Base-by-base conservation (phyloP, 2,113 vertebrate genomes). In the Sylvilagus bachmani region DNA sequence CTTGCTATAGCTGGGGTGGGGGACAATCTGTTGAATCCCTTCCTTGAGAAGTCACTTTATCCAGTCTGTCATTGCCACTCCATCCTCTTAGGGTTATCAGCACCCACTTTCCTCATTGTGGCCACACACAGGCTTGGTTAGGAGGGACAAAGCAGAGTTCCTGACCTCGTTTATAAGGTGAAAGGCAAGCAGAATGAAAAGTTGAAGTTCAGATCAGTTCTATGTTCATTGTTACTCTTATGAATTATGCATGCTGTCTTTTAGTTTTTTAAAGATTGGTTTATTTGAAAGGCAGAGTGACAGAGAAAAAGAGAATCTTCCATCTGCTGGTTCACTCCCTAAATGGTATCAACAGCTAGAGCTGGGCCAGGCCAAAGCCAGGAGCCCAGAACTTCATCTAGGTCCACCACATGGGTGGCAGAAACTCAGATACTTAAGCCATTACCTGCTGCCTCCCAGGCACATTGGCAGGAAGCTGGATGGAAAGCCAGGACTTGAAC, bases 181-280 rank as follows among this genome's bases (percentile, higher is more conserved):
- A 44, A 44, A 61, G 89, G 7, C 21, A 55, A 69, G 38, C 31
- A 89, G 81, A 83, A 86, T 36, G 69, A 70, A 44, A 81, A 91
- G 74, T 53, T 53, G 25, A 91, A 96, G 86, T 82, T 88, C 75
- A 94, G 79, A 80, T 17, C 13, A 73, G 49, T 82, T 12, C 77
- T 49, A 1, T 70, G 12, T 78, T 89, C 8, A 6, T 87, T 90
- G n/a, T 66, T 77, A 69, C 66, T 74, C 55, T 69, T 64, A 36
- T 67, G 16, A 58, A 58, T 58, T 58, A 14, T 58, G 55, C 55
- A 58, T 58, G 55, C 55, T 58, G 11, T 58, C 55, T 17, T 17
- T 55, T 44, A 44, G 44, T 44, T 58, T 58, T 58, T 58, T 58
- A 58, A 58, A 58, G 55, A 58, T 58, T 13, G 13, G 17, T 58